These are phyloP conservation scores for Scaeva pyrastri DNA, from an alignment of 2,888 invertebrate species.

Conservation along the genomic window DNA sequence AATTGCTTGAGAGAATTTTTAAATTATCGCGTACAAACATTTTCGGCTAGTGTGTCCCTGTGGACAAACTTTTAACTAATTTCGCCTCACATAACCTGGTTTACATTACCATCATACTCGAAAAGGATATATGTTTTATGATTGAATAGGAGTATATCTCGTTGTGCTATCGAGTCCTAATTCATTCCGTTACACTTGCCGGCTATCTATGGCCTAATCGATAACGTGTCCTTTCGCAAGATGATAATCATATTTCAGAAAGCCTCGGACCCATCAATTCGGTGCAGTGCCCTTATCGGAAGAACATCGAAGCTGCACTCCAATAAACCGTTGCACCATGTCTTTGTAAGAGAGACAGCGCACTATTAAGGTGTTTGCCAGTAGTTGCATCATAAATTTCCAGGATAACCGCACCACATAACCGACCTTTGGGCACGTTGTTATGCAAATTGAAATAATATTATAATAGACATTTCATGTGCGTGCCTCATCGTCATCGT, in stretches of 20 bases:
- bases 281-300: constrained; percentile 33
- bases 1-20: neutral
- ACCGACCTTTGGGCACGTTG: constrained; percentile 59
- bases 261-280: constrained; percentile 60
- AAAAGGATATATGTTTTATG: too few species aligned
- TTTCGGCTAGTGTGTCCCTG: too few species aligned
- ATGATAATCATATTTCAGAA: constrained; percentile 54
- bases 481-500: constrained; percentile 48
- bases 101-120: neutral
- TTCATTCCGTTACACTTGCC: constrained; percentile 6
- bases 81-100: neutral
- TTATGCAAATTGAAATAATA: constrained; percentile 76
- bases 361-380: constrained; percentile 55
- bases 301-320: constrained; percentile 19
- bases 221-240: constrained; percentile 32
- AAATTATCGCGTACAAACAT: neutral
- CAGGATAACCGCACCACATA: constrained; percentile 43
- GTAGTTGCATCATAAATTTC: constrained; percentile 36
- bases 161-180: neutral
- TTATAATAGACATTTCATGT: constrained; percentile 72
- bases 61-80: neutral
- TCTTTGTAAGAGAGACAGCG: constrained; percentile 3
- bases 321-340: neutral
- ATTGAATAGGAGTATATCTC: neutral
- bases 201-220: constrained; percentile 25